Base-by-base conservation (phyloP, 2,797 vertebrate genomes). In the Ibycter americanus region DNA sequence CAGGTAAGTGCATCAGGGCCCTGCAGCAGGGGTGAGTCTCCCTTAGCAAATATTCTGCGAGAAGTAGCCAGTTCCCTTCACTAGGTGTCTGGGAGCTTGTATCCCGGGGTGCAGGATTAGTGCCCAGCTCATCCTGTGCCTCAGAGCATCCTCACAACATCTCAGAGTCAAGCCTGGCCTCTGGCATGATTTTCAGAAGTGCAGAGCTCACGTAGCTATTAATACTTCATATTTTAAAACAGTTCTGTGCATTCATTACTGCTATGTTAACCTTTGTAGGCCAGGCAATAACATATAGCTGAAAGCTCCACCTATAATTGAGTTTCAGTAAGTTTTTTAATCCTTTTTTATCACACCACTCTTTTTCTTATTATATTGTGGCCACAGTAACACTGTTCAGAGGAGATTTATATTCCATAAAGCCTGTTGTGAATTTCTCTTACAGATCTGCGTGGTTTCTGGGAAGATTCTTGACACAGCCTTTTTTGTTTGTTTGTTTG, bases 241-340 rank as follows among this genome's bases (percentile, higher is more conserved):
- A 44, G n/a, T 59, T 88, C 36, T 59, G 14, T 55, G 20, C 66
- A 14, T 87, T 78, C 34, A 52, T 72, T 68, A 56, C 22, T 23
- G 15, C 29, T 80, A 34, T 27, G 81, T 87, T 93, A 77, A 92
- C 59, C 80, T 93, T 66, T 92, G 52, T 12, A 47, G 32, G 54
- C 25, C 38, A 62, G 16, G 8, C 59, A 65, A 54, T 42, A 72
- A 42, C 25, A 40, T 68, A 70, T 62, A 51, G 51, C 86, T 87
- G 68, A 87, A 96, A 91, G 27, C 62, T 51, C 26, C 72, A 67
- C 47, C 84, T 62, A 72, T 44, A 65, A 63, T 36, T 4, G 20
- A 86, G 44, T 56, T 78, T 63, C 67, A 58, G 25, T 29, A 67
- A 32, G 27, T 23, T 72, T 52, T 95, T 74, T n/a, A 66, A 62